phyloP scores from a whole-genome alignment of 2,797 vertebrate genomes.

The Vultur gryphus region DNA sequence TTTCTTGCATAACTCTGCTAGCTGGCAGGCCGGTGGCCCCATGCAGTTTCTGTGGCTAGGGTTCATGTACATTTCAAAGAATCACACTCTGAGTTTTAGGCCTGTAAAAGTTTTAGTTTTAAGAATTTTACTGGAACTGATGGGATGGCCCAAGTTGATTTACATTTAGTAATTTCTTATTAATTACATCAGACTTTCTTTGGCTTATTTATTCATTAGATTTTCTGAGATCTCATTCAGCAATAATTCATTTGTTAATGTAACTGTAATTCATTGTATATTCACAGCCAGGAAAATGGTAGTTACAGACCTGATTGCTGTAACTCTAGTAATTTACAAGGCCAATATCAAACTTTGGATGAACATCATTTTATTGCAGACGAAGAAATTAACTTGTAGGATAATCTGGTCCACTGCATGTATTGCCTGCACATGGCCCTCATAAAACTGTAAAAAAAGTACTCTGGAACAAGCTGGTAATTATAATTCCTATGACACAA shows the following conservation, averaged over 20 bases:
- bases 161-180: not conserved
- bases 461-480: not conserved
- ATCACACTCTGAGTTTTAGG: not conserved
- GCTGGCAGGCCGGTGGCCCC: not conserved
- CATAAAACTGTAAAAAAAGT: not conserved
- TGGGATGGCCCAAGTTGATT: not conserved
- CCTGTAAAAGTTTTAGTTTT: not conserved
- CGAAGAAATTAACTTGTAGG: not conserved
- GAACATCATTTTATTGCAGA: not conserved
- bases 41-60: not conserved
- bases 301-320: not conserved
- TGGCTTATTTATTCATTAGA: not conserved
- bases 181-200: not conserved
- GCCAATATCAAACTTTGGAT: not conserved
- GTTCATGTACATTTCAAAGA: constrained; percentile 2
- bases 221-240: not conserved
- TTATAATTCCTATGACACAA: not conserved
- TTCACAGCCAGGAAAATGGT: not conserved
- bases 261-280: not conserved
- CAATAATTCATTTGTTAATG: not conserved
- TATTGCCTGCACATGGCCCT: not conserved
- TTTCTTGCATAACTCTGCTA: constrained; percentile 22
- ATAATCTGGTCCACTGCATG: not conserved
- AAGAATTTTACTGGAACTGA: not conserved
- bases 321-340: not conserved